phyloP scores from a whole-genome alignment of 1,140 invertebrate genomes.

The Chelonus insularis region DNA sequence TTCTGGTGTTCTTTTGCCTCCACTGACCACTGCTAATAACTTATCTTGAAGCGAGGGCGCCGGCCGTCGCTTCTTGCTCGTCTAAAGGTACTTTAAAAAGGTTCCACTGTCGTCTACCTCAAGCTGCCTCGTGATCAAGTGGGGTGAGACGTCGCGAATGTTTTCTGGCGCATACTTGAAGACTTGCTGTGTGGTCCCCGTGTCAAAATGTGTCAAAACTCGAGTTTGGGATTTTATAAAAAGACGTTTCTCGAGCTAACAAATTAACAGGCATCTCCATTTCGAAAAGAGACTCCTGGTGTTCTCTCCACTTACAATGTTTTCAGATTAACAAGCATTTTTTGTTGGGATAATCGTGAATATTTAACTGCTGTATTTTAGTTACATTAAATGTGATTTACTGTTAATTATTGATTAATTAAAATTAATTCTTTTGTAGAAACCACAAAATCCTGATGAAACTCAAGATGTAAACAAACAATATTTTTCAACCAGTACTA shows the following conservation, averaged over 20 bases:
- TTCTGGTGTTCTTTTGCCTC: conserved; percentile 3
- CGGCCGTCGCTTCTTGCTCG: conserved; percentile 28
- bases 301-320: no score
- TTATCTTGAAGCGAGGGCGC: conserved; percentile 26
- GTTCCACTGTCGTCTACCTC: background rate
- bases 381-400: no score
- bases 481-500: no score
- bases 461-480: no score
- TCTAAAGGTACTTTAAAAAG: conserved; percentile 27
- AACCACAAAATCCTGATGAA: no score
- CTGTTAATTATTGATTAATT: no score
- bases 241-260: background rate
- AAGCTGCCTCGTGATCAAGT: background rate
- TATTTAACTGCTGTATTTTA: no score
- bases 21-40: conserved; percentile 27
- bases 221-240: conserved; percentile 37
- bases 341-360: no score
- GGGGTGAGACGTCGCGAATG: conserved; percentile 34
- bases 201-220: conserved; percentile 60
- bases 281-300: background rate
- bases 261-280: conserved; percentile 17
- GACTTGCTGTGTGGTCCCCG: conserved; percentile 53
- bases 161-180: conserved; percentile 41
- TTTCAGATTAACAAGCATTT: no score
- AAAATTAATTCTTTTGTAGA: no score